Conservation (phyloP, 2,113 vertebrate genomes). For the Genyomyrus donnyi region DNA sequence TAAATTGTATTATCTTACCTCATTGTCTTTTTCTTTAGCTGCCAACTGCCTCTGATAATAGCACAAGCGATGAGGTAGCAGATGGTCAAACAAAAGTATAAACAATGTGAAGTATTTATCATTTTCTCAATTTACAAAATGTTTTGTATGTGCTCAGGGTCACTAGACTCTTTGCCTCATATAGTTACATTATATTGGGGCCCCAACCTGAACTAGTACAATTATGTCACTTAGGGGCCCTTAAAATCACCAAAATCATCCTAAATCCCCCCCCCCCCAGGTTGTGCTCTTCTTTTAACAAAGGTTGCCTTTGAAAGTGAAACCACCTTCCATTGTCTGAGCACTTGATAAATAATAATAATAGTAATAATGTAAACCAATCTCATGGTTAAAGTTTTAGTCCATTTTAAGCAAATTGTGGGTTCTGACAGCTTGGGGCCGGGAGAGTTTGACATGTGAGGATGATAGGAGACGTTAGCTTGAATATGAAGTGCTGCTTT, state of each 20-base stretch:
- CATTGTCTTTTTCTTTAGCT: background rate
- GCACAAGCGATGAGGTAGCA: background rate
- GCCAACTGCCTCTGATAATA: background rate
- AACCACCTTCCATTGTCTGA: background rate
- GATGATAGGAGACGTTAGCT: slow-evolving; percentile 20
- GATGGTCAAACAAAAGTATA: background rate
- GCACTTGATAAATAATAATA: background rate
- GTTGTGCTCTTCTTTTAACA: background rate
- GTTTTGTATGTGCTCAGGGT: background rate
- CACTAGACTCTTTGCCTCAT: background rate
- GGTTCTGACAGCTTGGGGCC: background rate
- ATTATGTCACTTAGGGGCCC: background rate
- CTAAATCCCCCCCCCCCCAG: background rate
- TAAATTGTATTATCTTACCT: background rate
- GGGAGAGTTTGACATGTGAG: background rate
- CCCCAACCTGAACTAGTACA: background rate
- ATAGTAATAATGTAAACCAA: background rate
- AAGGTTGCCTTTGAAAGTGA: background rate
- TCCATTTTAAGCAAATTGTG: background rate
- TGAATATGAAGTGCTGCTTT: slow-evolving; percentile 48
- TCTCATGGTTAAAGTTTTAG: background rate
- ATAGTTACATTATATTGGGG: background rate
- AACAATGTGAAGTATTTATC: background rate
- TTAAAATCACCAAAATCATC: background rate
- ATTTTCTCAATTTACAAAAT: background rate